These are phyloP conservation scores for Hydrophis major DNA, from an alignment of 2,797 vertebrate genomes.

Conservation along the genomic window DNA sequence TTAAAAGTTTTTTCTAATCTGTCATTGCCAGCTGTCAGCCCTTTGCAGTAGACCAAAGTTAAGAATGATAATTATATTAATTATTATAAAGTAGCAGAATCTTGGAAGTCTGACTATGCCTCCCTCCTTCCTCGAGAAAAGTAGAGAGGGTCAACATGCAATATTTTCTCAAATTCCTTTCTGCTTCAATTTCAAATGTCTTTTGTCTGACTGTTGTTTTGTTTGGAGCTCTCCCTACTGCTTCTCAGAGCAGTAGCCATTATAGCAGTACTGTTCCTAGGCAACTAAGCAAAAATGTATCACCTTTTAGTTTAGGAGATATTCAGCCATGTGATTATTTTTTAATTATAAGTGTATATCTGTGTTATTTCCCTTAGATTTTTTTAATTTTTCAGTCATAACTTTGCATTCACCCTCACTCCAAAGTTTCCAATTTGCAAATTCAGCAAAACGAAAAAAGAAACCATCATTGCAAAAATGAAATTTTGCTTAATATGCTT, in stretches of 20 bases:
- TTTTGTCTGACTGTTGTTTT: background rate
- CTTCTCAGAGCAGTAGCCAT: background rate
- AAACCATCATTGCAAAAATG: background rate
- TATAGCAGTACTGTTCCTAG: background rate
- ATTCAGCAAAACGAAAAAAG: background rate
- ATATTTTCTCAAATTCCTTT: background rate
- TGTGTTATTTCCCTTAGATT: background rate
- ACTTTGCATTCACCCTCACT: background rate
- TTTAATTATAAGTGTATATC: background rate
- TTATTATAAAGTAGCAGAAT: background rate
- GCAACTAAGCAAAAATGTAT: background rate
- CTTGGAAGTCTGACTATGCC: background rate
- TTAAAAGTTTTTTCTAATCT: background rate
- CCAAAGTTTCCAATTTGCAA: background rate
- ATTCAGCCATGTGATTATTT: background rate
- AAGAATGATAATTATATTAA: background rate
- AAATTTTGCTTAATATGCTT: background rate
- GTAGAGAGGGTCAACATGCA: background rate
- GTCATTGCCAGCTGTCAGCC: background rate
- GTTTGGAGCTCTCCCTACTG: background rate
- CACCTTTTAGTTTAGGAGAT: background rate
- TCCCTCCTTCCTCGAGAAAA: background rate
- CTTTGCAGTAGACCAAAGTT: background rate
- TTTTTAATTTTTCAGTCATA: background rate
- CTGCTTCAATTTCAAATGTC: background rate